These are phyloP conservation scores for Clytia hemisphaerica DNA, from an alignment of 30 jellyfish, hydroid and myxozoan species.

Conservation along the genomic window DNA sequence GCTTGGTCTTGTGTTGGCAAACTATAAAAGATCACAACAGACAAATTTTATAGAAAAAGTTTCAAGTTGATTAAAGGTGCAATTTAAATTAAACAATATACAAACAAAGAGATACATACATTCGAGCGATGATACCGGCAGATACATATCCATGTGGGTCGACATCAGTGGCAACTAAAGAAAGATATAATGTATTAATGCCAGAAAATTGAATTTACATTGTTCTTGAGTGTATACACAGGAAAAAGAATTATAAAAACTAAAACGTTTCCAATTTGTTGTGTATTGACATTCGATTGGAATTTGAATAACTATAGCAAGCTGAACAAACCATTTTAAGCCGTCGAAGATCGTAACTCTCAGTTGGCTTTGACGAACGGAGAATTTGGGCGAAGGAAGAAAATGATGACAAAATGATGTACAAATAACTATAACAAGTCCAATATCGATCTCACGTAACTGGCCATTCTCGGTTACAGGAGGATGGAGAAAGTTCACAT, in stretches of 20 bases:
- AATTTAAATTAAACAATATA: no score
- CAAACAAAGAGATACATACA: constrained; percentile 18
- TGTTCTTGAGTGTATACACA: background rate
- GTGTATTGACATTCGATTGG: no score
- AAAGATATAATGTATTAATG: background rate
- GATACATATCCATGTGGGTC: constrained; percentile 59
- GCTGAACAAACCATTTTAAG: no score
- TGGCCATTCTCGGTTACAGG: background rate
- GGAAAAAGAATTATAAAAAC: background rate
- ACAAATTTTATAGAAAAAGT: no score
- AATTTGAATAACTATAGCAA: no score
- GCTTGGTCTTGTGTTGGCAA: no score
- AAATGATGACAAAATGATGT: background rate
- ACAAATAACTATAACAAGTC: background rate
- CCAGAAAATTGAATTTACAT: background rate
- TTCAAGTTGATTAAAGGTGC: no score
- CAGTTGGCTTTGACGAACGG: no score
- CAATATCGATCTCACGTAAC: background rate
- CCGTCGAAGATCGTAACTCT: no score
- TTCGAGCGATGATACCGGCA: constrained; percentile 55
- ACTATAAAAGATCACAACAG: no score
- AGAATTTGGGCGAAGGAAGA: background rate
- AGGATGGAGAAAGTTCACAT: no score
- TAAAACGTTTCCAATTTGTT: no score
- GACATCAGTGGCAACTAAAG: constrained; percentile 33